phyloP scores from a whole-genome alignment of 2,113 vertebrate species.

The Solea senegalensis region DNA sequence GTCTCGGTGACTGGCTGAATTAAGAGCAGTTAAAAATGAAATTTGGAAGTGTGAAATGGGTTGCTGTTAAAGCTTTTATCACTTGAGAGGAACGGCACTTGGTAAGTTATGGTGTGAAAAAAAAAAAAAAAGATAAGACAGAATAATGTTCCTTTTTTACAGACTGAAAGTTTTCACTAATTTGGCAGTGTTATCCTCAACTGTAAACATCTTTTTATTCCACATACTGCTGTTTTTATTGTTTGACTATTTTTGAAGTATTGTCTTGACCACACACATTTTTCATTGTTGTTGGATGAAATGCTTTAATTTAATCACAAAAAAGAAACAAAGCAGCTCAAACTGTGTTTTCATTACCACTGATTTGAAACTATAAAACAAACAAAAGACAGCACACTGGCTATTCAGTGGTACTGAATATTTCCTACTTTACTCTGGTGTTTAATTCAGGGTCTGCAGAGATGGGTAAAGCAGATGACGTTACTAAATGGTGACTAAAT shows the following conservation, averaged over 20 bases:
- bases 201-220: slow-evolving; percentile 21
- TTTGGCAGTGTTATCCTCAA: slow-evolving; percentile 27
- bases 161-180: slow-evolving; percentile 42
- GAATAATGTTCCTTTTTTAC: slow-evolving; percentile 36
- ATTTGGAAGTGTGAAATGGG: slow-evolving; percentile 51
- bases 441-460: no score
- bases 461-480: no score
- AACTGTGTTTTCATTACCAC: no score
- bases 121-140: slow-evolving; percentile 41
- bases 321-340: no score
- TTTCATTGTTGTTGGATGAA: not conserved
- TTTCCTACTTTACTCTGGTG: no score
- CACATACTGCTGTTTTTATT: not conserved
- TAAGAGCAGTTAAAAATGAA: slow-evolving; percentile 15
- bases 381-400: no score
- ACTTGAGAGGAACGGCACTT: slow-evolving; percentile 58
- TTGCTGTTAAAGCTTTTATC: slow-evolving; percentile 55
- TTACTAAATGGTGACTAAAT: no score
- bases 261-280: slow-evolving; percentile 6
- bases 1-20: slow-evolving; percentile 14
- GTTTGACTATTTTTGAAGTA: not conserved
- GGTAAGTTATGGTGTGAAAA: slow-evolving; percentile 47
- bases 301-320: not conserved
- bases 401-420: no score
- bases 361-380: no score